Conservation (phyloP, 2,113 vertebrate genomes). For the Dunckerocampus dactyliophorus region DNA sequence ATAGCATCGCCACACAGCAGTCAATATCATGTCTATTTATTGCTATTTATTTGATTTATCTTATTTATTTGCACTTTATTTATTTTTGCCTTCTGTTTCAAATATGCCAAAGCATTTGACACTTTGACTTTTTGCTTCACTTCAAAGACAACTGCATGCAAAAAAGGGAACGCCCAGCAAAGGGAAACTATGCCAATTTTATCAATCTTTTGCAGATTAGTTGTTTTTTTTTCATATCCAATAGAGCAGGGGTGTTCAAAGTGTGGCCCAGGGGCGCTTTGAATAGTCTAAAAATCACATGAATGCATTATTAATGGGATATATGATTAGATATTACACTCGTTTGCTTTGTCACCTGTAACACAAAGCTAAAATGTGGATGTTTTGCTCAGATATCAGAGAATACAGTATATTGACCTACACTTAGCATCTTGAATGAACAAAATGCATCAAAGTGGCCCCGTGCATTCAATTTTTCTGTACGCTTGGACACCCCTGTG, state of each 20-base stretch:
- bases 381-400: too few species aligned
- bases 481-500: neutral
- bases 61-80: constrained; percentile 73
- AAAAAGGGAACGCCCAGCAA: constrained; percentile 58
- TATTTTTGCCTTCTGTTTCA: constrained; percentile 73
- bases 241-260: constrained; percentile 65
- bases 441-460: too few species aligned
- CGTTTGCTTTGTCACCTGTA: too few species aligned
- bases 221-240: constrained; percentile 69
- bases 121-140: constrained; percentile 69
- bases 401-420: too few species aligned
- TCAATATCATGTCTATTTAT: constrained; percentile 53
- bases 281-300: too few species aligned
- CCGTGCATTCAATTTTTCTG: too few species aligned
- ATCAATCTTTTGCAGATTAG: constrained; percentile 71
- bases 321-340: too few species aligned
- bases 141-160: constrained; percentile 75
- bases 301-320: too few species aligned
- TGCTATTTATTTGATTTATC: constrained; percentile 51
- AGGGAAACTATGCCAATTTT: constrained; percentile 83
- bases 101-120: constrained; percentile 89
- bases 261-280: too few species aligned
- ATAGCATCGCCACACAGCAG: constrained; percentile 55
- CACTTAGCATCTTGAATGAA: too few species aligned
- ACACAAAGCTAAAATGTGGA: too few species aligned